A percentile compares a stretch with the other conserved stretches of the same genome.
Evolutionary conservation across 2,797 vertebrate species (phyloP).

Genomic region (Gephyroberyx darwinii): DNA sequence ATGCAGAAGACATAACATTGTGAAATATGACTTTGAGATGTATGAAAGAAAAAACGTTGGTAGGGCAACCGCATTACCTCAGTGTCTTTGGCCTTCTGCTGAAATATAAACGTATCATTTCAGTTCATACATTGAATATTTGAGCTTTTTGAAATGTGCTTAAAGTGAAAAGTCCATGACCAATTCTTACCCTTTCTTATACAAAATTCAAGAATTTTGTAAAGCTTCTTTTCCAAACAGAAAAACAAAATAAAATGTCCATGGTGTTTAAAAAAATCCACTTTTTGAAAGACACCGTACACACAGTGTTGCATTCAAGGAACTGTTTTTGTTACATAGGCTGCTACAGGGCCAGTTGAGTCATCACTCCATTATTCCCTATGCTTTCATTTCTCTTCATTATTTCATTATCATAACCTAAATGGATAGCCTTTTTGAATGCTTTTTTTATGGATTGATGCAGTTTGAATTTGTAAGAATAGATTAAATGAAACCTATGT

Average conservation of each 20-base stretch:
- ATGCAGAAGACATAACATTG: no score
- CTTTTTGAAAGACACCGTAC: slow-evolving; percentile 1
- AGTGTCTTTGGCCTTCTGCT: no score
- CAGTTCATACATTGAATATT: not conserved
- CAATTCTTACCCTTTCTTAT: not conserved
- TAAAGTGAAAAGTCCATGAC: not conserved
- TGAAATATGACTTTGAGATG: no score
- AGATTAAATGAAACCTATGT: not conserved
- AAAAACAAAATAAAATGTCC: not conserved
- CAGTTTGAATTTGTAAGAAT: not conserved
- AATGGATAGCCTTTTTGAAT: slow-evolving; percentile 12
- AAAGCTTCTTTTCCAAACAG: not conserved
- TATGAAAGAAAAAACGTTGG: no score
- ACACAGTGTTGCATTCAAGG: not conserved
- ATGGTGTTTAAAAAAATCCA: slow-evolving; percentile 4
- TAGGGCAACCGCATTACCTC: no score
- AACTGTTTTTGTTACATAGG: not conserved
- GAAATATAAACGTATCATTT: no score
- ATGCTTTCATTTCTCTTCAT: not conserved
- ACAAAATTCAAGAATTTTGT: not conserved
- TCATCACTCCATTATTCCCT: not conserved
- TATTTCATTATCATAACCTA: slow-evolving; percentile 26
- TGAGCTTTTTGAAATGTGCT: not conserved
- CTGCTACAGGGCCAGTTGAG: slow-evolving; percentile 20
- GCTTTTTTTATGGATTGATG: not conserved